These are phyloP conservation scores for Helobdella robusta DNA, from an alignment of 2,888 invertebrate species.

Conservation along the genomic window DNA sequence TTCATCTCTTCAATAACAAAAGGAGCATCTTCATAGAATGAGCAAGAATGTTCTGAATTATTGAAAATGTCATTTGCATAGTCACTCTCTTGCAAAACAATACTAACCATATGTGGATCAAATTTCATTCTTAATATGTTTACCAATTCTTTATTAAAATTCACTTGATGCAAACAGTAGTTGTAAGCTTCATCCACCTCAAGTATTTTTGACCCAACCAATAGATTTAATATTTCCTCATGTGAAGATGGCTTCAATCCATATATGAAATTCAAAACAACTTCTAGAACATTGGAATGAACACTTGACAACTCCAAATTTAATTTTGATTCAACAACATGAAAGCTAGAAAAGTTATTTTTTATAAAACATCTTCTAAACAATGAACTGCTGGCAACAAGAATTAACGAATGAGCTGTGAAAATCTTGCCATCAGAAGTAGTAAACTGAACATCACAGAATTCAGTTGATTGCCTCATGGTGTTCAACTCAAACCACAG, in stretches of 20 bases:
- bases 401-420: conserved; percentile 31
- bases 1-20: too few relatives aligned
- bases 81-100: background rate
- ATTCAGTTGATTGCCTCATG: conserved; percentile 30
- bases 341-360: background rate
- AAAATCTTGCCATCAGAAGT: conserved; percentile 28
- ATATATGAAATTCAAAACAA: conserved; percentile 34
- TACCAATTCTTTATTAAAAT: background rate
- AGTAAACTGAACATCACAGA: conserved; percentile 32
- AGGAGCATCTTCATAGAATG: too few relatives aligned
- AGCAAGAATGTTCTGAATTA: too few relatives aligned
- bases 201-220: conserved; percentile 29
- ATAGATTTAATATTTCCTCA: conserved; percentile 26
- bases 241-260: conserved; percentile 28
- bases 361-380: conserved; percentile 26
- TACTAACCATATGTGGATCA: too few relatives aligned
- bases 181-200: conserved; percentile 29
- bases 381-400: conserved; percentile 32
- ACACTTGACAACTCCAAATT: conserved; percentile 1
- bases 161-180: conserved; percentile 27
- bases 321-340: background rate
- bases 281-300: conserved; percentile 25
- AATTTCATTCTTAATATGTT: too few relatives aligned
- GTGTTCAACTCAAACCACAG: conserved; percentile 31
- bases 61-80: background rate